A percentile compares a stretch with the other conserved stretches of the same genome.
Conservation (phyloP, 2,888 invertebrate species). For the Acrocera orbiculus region DNA sequence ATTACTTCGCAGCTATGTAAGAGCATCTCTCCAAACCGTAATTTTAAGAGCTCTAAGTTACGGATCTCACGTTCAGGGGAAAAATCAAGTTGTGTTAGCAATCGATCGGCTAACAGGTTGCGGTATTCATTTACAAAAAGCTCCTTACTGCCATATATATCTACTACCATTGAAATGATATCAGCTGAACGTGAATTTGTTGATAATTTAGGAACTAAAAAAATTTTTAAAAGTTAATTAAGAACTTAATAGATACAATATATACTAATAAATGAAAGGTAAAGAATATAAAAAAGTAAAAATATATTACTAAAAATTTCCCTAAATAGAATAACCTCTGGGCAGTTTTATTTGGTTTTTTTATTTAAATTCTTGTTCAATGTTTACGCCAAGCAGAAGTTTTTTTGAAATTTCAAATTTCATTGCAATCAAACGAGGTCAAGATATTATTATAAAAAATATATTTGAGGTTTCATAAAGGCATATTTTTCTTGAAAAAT, state of each 20-base stretch:
- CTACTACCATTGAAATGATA: constrained; percentile 95
- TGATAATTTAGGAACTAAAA: constrained; percentile 14
- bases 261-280: constrained; percentile 30
- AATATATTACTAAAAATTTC: no score
- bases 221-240: constrained; percentile 6
- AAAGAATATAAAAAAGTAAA: constrained; percentile 1
- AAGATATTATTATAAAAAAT: no score
- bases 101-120: constrained; percentile 76
- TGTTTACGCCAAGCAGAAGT: no score
- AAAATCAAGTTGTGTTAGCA: constrained; percentile 63
- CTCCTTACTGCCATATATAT: constrained; percentile 96
- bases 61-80: constrained; percentile 81
- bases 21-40: constrained; percentile 90
- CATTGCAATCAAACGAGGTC: no score
- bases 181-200: constrained; percentile 40
- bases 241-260: not conserved
- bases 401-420: no score
- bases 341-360: no score
- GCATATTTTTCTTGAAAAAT: no score
- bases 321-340: no score
- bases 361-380: no score
- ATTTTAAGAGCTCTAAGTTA: constrained; percentile 82
- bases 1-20: constrained; percentile 96
- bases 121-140: constrained; percentile 96
- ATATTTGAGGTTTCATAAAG: no score